Conservation (phyloP, 1,140 invertebrate species). For the Megathymus violae region DNA sequence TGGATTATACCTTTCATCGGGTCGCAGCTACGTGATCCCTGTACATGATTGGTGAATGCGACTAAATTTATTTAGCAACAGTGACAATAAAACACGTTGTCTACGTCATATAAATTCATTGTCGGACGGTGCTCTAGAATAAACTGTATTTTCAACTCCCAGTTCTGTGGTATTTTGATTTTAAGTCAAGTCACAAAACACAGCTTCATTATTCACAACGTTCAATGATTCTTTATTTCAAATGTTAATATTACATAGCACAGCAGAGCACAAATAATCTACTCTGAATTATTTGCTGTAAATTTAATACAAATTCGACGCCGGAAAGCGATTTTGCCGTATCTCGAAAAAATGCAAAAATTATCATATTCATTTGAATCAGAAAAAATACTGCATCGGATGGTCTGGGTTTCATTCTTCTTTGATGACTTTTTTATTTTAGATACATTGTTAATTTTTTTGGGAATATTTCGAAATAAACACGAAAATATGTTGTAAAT, state of each 20-base stretch:
- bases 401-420: too few species aligned
- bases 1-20: slow-evolving; percentile 76
- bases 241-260: too few species aligned
- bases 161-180: slow-evolving; percentile 17
- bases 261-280: background rate
- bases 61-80: slow-evolving; percentile 68
- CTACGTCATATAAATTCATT: slow-evolving; percentile 64
- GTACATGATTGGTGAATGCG: slow-evolving; percentile 69
- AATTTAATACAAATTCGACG: background rate
- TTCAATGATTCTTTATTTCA: background rate
- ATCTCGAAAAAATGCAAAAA: too few species aligned
- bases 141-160: slow-evolving; percentile 29
- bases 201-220: slow-evolving; percentile 8
- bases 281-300: background rate
- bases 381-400: too few species aligned
- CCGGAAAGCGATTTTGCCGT: too few species aligned
- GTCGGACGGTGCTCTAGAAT: slow-evolving; percentile 19
- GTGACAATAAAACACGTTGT: slow-evolving; percentile 66
- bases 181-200: slow-evolving; percentile 20
- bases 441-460: too few species aligned
- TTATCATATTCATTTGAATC: too few species aligned
- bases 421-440: too few species aligned
- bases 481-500: too few species aligned
- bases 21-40: slow-evolving; percentile 66
- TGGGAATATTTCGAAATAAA: too few species aligned